These are phyloP conservation scores for Solenopsis invicta DNA, from an alignment of 1,140 invertebrate species.

Conservation along the genomic window DNA sequence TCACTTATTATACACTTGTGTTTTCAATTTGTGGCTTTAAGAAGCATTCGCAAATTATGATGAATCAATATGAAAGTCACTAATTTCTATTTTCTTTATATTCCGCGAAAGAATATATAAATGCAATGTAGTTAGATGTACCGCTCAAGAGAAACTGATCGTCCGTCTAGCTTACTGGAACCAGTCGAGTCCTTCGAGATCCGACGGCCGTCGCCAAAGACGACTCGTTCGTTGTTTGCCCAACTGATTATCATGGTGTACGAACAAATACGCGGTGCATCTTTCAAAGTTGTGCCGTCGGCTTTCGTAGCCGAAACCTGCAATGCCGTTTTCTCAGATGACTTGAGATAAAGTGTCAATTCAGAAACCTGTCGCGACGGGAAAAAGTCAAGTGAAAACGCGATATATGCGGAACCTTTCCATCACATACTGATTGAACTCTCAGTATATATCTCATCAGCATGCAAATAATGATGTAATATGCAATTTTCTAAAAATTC, in stretches of 20 bases:
- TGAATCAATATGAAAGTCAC: not conserved
- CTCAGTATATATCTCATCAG: not conserved
- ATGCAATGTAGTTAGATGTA: slow-evolving; percentile 68
- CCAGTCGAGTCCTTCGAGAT: slow-evolving; percentile 67
- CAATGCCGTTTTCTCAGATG: slow-evolving; percentile 37
- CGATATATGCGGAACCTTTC: not conserved
- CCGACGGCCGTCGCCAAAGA: slow-evolving; percentile 69
- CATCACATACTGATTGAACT: not conserved
- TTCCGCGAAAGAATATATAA: slow-evolving; percentile 28
- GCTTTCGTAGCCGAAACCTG: slow-evolving; percentile 44
- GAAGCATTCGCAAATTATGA: not conserved
- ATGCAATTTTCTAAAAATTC: not conserved
- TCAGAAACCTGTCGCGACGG: slow-evolving; percentile 44
- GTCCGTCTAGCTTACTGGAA: slow-evolving; percentile 40
- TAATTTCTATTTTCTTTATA: not conserved
- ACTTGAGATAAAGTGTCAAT: slow-evolving; percentile 56
- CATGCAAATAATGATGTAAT: not conserved
- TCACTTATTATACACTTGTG: not conserved
- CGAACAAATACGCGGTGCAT: slow-evolving; percentile 71
- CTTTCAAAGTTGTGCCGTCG: slow-evolving; percentile 68
- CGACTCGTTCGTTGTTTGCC: slow-evolving; percentile 69
- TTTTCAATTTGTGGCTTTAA: not conserved
- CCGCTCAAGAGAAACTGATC: slow-evolving; percentile 72
- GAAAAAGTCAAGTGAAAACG: slow-evolving; percentile 25
- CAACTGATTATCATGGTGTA: slow-evolving; percentile 72